phyloP scores from a whole-genome alignment of 2,888 invertebrate species.

The Bellardia bayeri region DNA sequence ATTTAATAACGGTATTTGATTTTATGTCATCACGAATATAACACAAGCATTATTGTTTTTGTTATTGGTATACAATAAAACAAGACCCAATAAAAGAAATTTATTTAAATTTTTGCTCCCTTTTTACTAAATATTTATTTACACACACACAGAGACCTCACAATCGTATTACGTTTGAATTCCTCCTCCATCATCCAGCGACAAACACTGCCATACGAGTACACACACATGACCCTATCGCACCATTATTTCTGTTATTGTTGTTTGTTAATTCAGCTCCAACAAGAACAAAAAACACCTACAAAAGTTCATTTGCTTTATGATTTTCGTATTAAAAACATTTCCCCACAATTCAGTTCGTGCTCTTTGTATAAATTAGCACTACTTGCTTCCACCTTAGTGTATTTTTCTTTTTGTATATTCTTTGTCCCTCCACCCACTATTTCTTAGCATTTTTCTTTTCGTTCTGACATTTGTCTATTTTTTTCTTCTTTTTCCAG shows the following conservation, averaged over 20 bases:
- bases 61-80: constrained; percentile 1
- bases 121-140: not conserved
- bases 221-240: constrained; percentile 23
- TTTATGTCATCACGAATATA: constrained; percentile 55
- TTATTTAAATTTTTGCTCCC: constrained; percentile 2
- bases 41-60: constrained; percentile 13
- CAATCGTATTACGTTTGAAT: not conserved
- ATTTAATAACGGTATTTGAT: constrained; percentile 56
- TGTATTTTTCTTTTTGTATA: constrained; percentile 11
- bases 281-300: not conserved
- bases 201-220: not conserved
- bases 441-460: constrained; percentile 4
- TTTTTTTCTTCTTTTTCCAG: constrained; percentile 53
- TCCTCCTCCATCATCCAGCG: constrained; percentile 2
- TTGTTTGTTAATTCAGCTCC: not conserved
- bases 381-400: constrained; percentile 21
- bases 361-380: constrained; percentile 3
- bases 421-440: constrained; percentile 37
- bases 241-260: constrained; percentile 9
- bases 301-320: constrained; percentile 38
- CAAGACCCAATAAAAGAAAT: constrained; percentile 4
- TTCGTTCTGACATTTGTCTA: constrained; percentile 60
- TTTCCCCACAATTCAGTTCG: constrained; percentile 7
- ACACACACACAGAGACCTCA: not conserved
- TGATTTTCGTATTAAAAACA: not conserved